Evolutionary conservation across 2,888 invertebrate genomes (phyloP).

Genomic region (Pharmacophagus antenor): DNA sequence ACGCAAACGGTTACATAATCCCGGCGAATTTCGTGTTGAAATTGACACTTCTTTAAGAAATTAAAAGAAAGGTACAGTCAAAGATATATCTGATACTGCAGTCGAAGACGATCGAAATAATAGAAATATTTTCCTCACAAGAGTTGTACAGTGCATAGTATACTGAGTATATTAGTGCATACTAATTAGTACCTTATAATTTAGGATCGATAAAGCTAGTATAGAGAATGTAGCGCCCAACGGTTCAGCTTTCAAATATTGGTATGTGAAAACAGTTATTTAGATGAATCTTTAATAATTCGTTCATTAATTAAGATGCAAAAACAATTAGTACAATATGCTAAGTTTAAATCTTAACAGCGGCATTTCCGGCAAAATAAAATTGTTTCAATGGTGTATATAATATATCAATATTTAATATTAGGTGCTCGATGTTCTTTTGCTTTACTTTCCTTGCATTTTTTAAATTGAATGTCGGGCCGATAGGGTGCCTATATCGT

Average conservation of each 20-base stretch:
- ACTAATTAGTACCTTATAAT: slow-evolving; percentile 61
- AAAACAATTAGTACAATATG: slow-evolving; percentile 53
- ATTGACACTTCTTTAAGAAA: not conserved
- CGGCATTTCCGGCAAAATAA: slow-evolving; percentile 48
- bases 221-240: slow-evolving; percentile 64
- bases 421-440: slow-evolving; percentile 53
- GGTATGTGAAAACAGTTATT: slow-evolving; percentile 54
- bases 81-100: not conserved
- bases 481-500: slow-evolving; percentile 55
- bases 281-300: slow-evolving; percentile 68
- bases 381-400: slow-evolving; percentile 63
- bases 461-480: slow-evolving; percentile 44
- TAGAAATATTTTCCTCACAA: slow-evolving; percentile 6
- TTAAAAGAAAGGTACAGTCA: not conserved
- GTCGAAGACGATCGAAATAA: not conserved
- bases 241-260: slow-evolving; percentile 80
- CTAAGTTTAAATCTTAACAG: slow-evolving; percentile 50
- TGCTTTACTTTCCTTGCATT: slow-evolving; percentile 44
- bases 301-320: slow-evolving; percentile 55
- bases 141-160: slow-evolving; percentile 57
- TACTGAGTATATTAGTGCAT: slow-evolving; percentile 62
- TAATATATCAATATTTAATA: slow-evolving; percentile 57
- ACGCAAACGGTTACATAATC: not conserved
- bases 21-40: not conserved
- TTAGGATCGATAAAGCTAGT: slow-evolving; percentile 66